Evolutionary conservation across 2,797 vertebrate species (phyloP), one percentile per base, ranked within the genome.

Genomic region (Discoglossus pictus): DNA sequence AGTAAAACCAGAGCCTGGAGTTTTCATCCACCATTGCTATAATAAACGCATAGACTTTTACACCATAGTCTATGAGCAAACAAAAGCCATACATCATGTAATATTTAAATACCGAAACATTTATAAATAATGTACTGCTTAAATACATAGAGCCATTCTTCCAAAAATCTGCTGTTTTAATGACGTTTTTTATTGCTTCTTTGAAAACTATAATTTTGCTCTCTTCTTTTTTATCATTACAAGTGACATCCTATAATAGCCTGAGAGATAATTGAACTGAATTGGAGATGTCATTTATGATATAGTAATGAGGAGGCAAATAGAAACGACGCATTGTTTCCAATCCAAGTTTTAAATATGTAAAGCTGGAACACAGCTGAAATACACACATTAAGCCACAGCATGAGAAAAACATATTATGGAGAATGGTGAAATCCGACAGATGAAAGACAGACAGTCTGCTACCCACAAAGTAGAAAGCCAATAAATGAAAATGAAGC

Each of bases 201-300:
- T 10, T 12, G 20, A 47, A 23, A 47, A 47, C 18, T 15, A 6
- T 47, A 24, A 24, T 47, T 47, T 23, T 21, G 42, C 17, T 44
- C 9, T 18, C 42, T 20, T 6, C 42, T 16, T 17, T 17, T 18
- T 44, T 20, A 44, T 44, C 42, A 23, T 47, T 47, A 18, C 20
- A 13, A 21, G 18, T 44, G 42, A 24, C 44, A 12, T 31, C 15
- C 15, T 1, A 17, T 53, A 53, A 53, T 20, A 36, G 27, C 27
- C 6, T 6, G 15, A 17, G 9, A 53, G 4, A 18, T 53, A 53
- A 51, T 53, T 34, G 7, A 31, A 20, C 25, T 11, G n/a, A 35
- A 53, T 17, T 51, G n/a, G n/a, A 53, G 31, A 53, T 53, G 50
- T 53, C 27, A 53, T 16, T 35, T 53, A 53, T 35, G 16, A 51